These are phyloP conservation scores for Harpagifer antarcticus DNA, from an alignment of 2,797 vertebrate species.

Conservation along the genomic window DNA sequence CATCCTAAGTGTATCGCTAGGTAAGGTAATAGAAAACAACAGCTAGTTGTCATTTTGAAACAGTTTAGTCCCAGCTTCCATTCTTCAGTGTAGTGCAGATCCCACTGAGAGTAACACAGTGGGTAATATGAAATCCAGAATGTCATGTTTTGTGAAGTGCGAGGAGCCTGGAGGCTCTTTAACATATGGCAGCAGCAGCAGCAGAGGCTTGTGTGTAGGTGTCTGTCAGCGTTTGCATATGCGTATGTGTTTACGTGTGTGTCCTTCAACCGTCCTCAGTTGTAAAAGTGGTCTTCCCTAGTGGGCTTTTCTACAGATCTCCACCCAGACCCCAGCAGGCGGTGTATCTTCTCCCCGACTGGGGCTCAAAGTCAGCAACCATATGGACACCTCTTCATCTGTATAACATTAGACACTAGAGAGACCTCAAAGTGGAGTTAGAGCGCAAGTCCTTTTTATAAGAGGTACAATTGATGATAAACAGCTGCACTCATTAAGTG, in stretches of 20 bases:
- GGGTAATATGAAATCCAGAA: conserved; percentile 55
- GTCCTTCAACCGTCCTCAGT: conserved; percentile 71
- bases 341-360: conserved; percentile 41
- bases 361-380: conserved; percentile 62
- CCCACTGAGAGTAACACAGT: conserved; percentile 43
- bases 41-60: not conserved
- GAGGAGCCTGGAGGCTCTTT: conserved; percentile 68
- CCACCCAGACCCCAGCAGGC: conserved; percentile 57
- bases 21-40: not conserved
- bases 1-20: not conserved
- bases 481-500: not conserved
- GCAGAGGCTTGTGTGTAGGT: conserved; percentile 40
- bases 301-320: conserved; percentile 58
- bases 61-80: not conserved
- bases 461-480: not conserved
- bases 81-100: conserved; percentile 11
- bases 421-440: conserved; percentile 20
- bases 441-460: conserved; percentile 4
- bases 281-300: conserved; percentile 61
- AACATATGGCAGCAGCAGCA: conserved; percentile 64
- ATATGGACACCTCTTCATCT: conserved; percentile 63
- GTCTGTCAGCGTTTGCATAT: conserved; percentile 54
- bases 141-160: conserved; percentile 69
- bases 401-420: conserved; percentile 44
- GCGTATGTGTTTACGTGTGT: conserved; percentile 19